A percentile compares a stretch with the other conserved stretches of the same genome.
phyloP scores from a whole-genome alignment of 2,797 vertebrate species.

The Xiphophorus birchmanni region DNA sequence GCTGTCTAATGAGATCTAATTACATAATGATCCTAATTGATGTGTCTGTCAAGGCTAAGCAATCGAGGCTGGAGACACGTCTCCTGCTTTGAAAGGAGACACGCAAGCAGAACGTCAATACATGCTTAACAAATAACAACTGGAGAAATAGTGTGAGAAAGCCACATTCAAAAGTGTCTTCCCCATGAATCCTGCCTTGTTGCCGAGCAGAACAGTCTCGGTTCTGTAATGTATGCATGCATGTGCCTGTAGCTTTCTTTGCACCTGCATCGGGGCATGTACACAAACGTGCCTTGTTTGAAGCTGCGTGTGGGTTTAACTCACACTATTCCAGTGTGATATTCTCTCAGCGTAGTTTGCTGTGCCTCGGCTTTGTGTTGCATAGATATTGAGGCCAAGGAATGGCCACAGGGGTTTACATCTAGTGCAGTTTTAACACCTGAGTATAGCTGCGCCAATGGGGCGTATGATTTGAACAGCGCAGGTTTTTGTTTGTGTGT shows the following conservation, averaged over 20 bases:
- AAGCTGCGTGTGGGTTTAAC: slow-evolving; percentile 41
- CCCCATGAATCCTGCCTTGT: background rate
- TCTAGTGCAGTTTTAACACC: slow-evolving; percentile 67
- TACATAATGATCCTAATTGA: slow-evolving; percentile 63
- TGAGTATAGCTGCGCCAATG: slow-evolving; percentile 50
- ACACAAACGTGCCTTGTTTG: slow-evolving; percentile 27
- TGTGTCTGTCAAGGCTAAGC: slow-evolving; percentile 50
- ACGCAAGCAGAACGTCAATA: slow-evolving; percentile 20
- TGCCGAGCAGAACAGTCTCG: slow-evolving; percentile 42
- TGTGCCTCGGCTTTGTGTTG: slow-evolving; percentile 48
- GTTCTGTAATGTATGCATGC: slow-evolving; percentile 10
- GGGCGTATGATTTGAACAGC: slow-evolving; percentile 38
- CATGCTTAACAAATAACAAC: slow-evolving; percentile 13
- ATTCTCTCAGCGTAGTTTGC: slow-evolving; percentile 57
- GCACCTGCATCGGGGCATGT: slow-evolving; percentile 4
- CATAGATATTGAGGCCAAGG: slow-evolving; percentile 68
- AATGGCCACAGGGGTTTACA: slow-evolving; percentile 54
- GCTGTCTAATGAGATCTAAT: slow-evolving; percentile 65
- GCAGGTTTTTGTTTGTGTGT: slow-evolving; percentile 35
- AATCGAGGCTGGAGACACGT: slow-evolving; percentile 32
- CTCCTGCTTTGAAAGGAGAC: slow-evolving; percentile 27
- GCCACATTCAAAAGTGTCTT: background rate
- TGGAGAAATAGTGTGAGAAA: slow-evolving; percentile 1
- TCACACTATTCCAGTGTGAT: slow-evolving; percentile 44
- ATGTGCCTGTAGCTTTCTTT: slow-evolving; percentile 14